Evolutionary conservation across 2,797 vertebrate species (phyloP), one percentile per base, ranked within the genome.

Genomic region (Gadopsis marmoratus): DNA sequence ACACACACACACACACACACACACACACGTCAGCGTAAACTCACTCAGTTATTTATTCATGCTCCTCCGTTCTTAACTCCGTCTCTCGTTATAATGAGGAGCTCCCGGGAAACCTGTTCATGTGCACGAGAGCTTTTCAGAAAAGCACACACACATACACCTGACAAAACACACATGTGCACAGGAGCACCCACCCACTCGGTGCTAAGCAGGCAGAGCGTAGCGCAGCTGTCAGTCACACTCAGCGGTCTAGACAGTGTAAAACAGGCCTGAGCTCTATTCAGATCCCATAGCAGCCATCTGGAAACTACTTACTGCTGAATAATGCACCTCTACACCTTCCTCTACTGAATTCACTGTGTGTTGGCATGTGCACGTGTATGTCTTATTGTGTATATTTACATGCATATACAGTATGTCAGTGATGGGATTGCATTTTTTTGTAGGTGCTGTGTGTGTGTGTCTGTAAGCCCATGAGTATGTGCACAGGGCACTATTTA

Each of bases 181-280:
- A 64, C 63, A 56, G 79, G 78, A 86, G 87, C 86, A 80, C 91
- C 89, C 89, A 82, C 92, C 91, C 86, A 91, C 86, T 86, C 58
- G 33, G 76, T 63, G 89, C 91, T 88, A 84, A 92, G 90, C 88
- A 92, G 91, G 89, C 86, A 83, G 88, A 92, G 92, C 88, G 74
- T 89, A 89, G 87, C 91, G 33, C 90, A 86, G 92, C 91, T 92
- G 93, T 93, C 94, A 94, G 91, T 95, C 94, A 94, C 91, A 93
- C 89, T 92, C 90, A 91, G 84, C 90, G 92, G 91, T 88, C 91
- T 93, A 92, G 94, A 93, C 91, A 90, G 85, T 91, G 91, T 92
- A 89, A 86, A 94, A 91, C 91, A 93, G 91, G 84, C 86, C 89
- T 39, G 78, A 86, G 93, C 89, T 94, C 82, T 79, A 88, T 89